These are phyloP conservation scores for Sarcoramphus papa DNA, from an alignment of 2,797 vertebrate species.

Conservation along the genomic window DNA sequence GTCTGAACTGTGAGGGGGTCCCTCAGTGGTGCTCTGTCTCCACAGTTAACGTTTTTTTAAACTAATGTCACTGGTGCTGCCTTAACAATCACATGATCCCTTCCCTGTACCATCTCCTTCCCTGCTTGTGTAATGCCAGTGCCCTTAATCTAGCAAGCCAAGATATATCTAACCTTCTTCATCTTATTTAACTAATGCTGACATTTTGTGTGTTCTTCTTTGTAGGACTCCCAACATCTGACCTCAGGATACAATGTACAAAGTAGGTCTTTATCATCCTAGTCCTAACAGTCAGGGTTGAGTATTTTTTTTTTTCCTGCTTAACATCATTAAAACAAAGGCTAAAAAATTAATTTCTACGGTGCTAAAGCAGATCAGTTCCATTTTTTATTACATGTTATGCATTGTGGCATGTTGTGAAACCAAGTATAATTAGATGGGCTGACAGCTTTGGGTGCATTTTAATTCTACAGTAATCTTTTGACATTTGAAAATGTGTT, in stretches of 20 bases:
- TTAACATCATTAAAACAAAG: constrained; percentile 40
- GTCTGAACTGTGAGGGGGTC: background rate
- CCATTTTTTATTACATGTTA: constrained; percentile 58
- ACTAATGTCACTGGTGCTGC: background rate
- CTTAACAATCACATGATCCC: background rate
- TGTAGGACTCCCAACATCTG: constrained; percentile 90
- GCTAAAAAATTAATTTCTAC: constrained; percentile 49
- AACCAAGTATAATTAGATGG: constrained; percentile 57
- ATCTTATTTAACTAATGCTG: constrained; percentile 58
- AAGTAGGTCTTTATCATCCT: constrained; percentile 84
- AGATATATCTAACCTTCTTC: constrained; percentile 15
- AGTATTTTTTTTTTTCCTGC: background rate
- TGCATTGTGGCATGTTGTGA: constrained; percentile 63
- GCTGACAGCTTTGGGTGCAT: constrained; percentile 56
- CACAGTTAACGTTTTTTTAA: background rate
- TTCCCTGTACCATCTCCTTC: background rate
- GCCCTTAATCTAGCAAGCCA: background rate
- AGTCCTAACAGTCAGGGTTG: constrained; percentile 5
- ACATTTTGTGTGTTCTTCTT: constrained; percentile 70
- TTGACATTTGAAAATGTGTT: constrained; percentile 68
- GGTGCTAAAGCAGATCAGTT: constrained; percentile 41
- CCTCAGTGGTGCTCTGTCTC: background rate
- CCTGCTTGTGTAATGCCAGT: background rate
- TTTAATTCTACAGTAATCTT: constrained; percentile 66
- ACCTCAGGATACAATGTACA: constrained; percentile 91